Percentiles rank a stretch among this genome's conserved stretches.
Evolutionary conservation across 1,140 invertebrate species (phyloP).

Genomic region (Scaptomyza hsui): DNA sequence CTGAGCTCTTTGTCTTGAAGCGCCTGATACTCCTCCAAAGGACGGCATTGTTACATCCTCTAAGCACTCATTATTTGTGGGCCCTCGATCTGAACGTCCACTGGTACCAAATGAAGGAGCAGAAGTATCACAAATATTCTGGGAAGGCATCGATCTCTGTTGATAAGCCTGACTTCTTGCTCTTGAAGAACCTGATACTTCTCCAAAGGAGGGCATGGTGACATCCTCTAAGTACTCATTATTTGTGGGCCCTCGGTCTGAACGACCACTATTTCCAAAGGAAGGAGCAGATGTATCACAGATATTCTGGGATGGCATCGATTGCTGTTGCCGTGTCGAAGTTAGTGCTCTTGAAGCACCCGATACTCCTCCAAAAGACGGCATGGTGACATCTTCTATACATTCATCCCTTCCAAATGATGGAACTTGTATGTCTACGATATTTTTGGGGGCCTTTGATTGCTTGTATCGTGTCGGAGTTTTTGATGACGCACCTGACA

Average conservation of each 20-base stretch:
- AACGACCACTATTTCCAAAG: background rate
- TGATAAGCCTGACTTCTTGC: too few relatives aligned
- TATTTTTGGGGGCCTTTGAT: background rate
- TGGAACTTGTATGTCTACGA: background rate
- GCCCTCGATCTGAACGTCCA: background rate
- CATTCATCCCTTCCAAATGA: background rate
- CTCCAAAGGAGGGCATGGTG: constrained; percentile 18
- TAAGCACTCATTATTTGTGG: background rate
- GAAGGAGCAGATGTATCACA: background rate
- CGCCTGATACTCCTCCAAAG: constrained; percentile 4
- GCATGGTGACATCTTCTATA: constrained; percentile 39
- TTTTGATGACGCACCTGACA: background rate
- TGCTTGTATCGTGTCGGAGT: background rate
- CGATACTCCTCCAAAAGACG: constrained; percentile 21
- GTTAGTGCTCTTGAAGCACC: background rate
- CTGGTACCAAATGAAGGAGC: background rate
- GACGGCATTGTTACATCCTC: constrained; percentile 20
- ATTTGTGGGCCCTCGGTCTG: background rate
- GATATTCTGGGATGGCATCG: constrained; percentile 6
- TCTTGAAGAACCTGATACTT: constrained; percentile 2
- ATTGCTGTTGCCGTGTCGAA: background rate
- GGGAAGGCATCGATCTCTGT: background rate
- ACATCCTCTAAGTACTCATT: constrained; percentile 8
- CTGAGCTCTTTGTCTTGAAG: background rate
- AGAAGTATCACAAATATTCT: constrained; percentile 4